A percentile compares a stretch with the other conserved stretches of the same genome.
Evolutionary conservation across 2,113 vertebrate species (phyloP).

Genomic region (Tragulus kanchil): DNA sequence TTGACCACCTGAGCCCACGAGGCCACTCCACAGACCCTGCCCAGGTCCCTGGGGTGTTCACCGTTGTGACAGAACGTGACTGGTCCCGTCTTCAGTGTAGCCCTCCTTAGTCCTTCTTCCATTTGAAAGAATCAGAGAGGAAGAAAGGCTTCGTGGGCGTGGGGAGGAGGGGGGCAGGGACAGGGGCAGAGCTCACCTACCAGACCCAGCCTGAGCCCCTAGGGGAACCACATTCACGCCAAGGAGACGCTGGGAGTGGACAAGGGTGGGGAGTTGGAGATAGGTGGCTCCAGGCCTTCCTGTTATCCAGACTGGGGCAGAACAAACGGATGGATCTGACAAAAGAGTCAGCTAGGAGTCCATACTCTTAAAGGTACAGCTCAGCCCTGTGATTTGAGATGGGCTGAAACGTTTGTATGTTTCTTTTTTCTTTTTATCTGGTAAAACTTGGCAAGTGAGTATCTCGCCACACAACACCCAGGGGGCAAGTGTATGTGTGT

Average conservation of each 20-base stretch:
- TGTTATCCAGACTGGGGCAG: conserved; percentile 77
- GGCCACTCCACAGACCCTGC: conserved; percentile 52
- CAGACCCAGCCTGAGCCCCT: conserved; percentile 21
- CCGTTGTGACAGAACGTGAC: neutral
- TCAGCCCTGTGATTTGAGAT: neutral
- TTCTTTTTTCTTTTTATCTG: neutral
- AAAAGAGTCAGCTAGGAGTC: conserved; percentile 76
- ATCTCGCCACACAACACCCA: neutral
- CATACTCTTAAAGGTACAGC: conserved; percentile 79
- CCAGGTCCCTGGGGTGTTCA: neutral
- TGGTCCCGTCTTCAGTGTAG: conserved; percentile 5
- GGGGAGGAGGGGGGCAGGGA: neutral
- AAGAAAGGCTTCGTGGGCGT: neutral
- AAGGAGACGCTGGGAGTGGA: conserved; percentile 13
- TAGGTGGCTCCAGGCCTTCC: neutral
- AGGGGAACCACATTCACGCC: conserved; percentile 66
- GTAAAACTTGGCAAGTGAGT: neutral
- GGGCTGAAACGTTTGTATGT: too few species aligned
- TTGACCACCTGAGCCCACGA: conserved; percentile 15
- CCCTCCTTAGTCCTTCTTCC: neutral
- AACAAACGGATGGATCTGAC: conserved; percentile 76
- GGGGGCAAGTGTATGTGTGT: neutral
- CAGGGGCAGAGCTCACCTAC: neutral
- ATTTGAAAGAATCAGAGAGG: too few species aligned
- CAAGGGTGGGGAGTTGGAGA: neutral